Evolutionary conservation across 2,797 vertebrate species (phyloP).

Genomic region (Macrochelys suwanniensis): DNA sequence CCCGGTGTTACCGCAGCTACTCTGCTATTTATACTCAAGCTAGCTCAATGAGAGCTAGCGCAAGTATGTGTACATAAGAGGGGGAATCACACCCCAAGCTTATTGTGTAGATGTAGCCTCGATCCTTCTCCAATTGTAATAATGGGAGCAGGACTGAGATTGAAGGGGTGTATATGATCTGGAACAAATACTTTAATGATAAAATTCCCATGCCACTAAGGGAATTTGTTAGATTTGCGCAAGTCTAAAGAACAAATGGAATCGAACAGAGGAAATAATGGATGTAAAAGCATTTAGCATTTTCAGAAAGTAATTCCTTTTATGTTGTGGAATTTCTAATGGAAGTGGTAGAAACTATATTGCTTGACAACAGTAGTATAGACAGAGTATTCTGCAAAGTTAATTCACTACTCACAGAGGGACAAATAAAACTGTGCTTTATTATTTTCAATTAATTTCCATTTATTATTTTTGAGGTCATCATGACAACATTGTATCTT

Average conservation of each 20-base stretch:
- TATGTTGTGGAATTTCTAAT: neutral
- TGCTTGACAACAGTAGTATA: neutral
- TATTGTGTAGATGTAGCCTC: accelerated
- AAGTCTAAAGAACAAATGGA: neutral
- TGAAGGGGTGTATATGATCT: neutral
- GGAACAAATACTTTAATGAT: neutral
- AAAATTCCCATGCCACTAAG: neutral
- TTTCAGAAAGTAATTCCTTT: neutral
- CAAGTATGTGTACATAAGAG: too few relatives aligned
- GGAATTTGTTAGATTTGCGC: neutral
- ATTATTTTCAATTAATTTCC: neutral
- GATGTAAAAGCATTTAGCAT: neutral
- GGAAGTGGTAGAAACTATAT: neutral
- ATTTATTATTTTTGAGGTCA: too few relatives aligned
- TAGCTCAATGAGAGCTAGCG: too few relatives aligned
- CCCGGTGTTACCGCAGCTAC: too few relatives aligned
- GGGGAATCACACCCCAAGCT: neutral
- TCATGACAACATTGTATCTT: too few relatives aligned
- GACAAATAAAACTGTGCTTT: neutral
- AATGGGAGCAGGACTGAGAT: neutral
- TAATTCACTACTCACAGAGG: neutral
- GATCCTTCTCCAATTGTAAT: neutral
- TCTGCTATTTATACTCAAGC: too few relatives aligned
- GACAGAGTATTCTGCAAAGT: neutral
- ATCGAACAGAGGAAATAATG: neutral